Base-by-base conservation (phyloP, 2,113 vertebrate genomes). In the Balaeniceps rex region DNA sequence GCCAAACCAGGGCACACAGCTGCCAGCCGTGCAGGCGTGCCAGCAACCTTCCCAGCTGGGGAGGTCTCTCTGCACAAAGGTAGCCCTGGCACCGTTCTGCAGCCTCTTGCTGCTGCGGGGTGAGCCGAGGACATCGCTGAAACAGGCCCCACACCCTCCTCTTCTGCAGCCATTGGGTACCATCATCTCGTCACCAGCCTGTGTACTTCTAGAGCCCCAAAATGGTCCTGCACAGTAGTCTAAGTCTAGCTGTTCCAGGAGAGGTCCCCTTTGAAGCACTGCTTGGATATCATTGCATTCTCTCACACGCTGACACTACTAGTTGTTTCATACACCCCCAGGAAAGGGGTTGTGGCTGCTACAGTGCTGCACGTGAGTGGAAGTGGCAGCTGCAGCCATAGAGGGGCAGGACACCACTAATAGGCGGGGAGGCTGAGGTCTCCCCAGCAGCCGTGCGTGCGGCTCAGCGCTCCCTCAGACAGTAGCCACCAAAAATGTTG, bases 31-130 rank as follows among this genome's bases (percentile, higher is more conserved):
- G 5, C 40, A 3, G 18, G 25, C 7, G 4, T 1, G 6, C 46
- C 31, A 10, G 57, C 1, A 16, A 14, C 66, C 44, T 11, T 4
- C 65, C 42, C 23, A 5, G 52, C 54, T 28, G 23, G 14, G 36
- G 36, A 15, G 9, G 4, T 6, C 9, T 28, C 51, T 26, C 49
- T 4, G 52, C 25, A 9, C 51, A 17, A 12, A 31, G 15, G 22
- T 5, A 49, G 68, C 28, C 51, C 29, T 0, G 22, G 19, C 14
- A 0, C 34, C 0, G 16, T 0, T 3, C 57, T 1, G 19, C 1
- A 1, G 52, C n/a, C 55, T 49, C 36, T n/a, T 4, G 22, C 34
- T 3, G 63, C 83, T 23, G 63, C 40, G 24, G 5, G 7, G 10
- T 2, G 6, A 55, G 55, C 19, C 0, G 1, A 31, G 60, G 22